phyloP scores from a whole-genome alignment of 1,140 invertebrate species.

The Tetraneura akinire region DNA sequence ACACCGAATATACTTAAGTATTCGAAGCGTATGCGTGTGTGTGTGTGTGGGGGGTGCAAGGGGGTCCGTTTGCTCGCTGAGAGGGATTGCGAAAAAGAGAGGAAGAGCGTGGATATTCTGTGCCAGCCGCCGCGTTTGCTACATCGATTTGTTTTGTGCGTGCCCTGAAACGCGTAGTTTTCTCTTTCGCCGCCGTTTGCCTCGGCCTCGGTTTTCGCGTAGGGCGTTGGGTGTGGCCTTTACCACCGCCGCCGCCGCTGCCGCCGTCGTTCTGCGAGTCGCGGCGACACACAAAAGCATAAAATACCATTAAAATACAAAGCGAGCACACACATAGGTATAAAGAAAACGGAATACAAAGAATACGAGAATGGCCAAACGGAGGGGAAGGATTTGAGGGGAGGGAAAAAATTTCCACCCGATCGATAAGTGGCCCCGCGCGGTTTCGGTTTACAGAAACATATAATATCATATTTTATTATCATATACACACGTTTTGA shows the following conservation, averaged over 20 bases:
- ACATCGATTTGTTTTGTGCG: conserved; percentile 50
- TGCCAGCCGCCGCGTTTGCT: conserved; percentile 41
- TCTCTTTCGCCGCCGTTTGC: background rate
- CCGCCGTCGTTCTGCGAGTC: background rate
- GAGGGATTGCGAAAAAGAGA: conserved; percentile 41
- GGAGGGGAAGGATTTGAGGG: background rate
- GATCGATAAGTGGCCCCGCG: conserved; percentile 25
- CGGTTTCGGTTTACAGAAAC: conserved; percentile 3
- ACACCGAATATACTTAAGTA: background rate
- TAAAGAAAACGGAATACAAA: conserved; percentile 4
- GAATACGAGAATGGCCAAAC: background rate
- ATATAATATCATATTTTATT: background rate
- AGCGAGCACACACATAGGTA: background rate
- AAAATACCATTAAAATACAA: conserved; percentile 9
- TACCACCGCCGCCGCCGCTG: background rate
- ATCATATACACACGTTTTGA: background rate
- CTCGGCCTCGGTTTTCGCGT: conserved; percentile 20
- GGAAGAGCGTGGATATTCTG: conserved; percentile 40
- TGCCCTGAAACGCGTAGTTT: conserved; percentile 29
- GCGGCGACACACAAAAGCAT: conserved; percentile 24
- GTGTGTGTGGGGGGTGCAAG: background rate
- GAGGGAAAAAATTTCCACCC: background rate
- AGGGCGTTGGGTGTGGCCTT: conserved; percentile 47
- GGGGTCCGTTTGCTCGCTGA: background rate
- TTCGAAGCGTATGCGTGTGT: background rate